Evolutionary conservation across 2,888 invertebrate species (phyloP).

Genomic region (Dryobota labecula): DNA sequence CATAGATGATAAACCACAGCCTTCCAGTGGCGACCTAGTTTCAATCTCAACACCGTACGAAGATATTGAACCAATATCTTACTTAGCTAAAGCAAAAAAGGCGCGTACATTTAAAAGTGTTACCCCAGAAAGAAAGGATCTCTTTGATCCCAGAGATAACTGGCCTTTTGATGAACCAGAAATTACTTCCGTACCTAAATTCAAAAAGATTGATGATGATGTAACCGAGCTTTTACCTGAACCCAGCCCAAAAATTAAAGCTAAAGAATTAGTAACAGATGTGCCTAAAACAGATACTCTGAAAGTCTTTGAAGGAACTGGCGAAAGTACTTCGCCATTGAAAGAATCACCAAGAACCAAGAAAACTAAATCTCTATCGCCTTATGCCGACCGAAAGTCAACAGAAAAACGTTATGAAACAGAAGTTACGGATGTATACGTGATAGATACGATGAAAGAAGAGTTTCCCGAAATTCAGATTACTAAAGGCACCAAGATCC

Average conservation of each 20-base stretch:
- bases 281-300: slow-evolving; percentile 58
- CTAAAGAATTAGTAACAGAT: slow-evolving; percentile 64
- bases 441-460: slow-evolving; percentile 86
- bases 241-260: slow-evolving; percentile 57
- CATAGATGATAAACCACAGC: slow-evolving; percentile 83
- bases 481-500: slow-evolving; percentile 80
- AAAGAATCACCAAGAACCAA: slow-evolving; percentile 77
- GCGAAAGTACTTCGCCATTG: slow-evolving; percentile 63
- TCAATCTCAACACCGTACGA: slow-evolving; percentile 84
- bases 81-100: slow-evolving; percentile 78
- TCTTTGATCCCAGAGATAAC: slow-evolving; percentile 62
- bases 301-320: slow-evolving; percentile 60
- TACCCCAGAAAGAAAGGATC: slow-evolving; percentile 73
- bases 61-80: slow-evolving; percentile 77
- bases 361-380: slow-evolving; percentile 82
- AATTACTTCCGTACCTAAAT: slow-evolving; percentile 56
- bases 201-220: slow-evolving; percentile 53
- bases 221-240: slow-evolving; percentile 65
- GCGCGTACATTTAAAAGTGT: slow-evolving; percentile 77
- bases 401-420: slow-evolving; percentile 73
- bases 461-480: slow-evolving; percentile 88
- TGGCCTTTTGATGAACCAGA: slow-evolving; percentile 67
- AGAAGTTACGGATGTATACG: slow-evolving; percentile 84
- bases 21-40: slow-evolving; percentile 82
- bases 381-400: slow-evolving; percentile 77